Conservation (phyloP, 2,888 invertebrate species). For the Uropetala carovei region DNA sequence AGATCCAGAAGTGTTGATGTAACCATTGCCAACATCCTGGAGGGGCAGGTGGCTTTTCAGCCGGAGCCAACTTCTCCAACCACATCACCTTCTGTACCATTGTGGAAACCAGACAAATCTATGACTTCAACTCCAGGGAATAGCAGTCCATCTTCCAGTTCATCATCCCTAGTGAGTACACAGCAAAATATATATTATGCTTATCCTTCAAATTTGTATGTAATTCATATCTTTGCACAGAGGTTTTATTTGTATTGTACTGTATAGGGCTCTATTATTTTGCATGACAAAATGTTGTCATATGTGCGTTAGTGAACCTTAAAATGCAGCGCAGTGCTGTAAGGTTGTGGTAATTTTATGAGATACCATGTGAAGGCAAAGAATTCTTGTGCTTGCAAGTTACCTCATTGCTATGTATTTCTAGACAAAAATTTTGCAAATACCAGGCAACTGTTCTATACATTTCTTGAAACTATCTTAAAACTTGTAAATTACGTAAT, state of each 20-base stretch:
- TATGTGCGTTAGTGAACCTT: no score
- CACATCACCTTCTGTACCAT: conserved; percentile 66
- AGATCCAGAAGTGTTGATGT: conserved; percentile 86
- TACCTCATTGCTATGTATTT: no score
- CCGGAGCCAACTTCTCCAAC: conserved; percentile 73
- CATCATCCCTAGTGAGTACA: conserved; percentile 30
- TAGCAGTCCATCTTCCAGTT: conserved; percentile 37
- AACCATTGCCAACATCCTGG: conserved; percentile 88
- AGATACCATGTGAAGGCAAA: no score
- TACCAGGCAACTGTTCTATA: no score
- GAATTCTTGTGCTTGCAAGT: no score
- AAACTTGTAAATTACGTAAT: no score
- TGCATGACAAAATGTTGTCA: neutral
- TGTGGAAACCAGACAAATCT: conserved; percentile 67
- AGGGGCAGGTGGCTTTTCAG: conserved; percentile 83
- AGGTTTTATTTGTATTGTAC: neutral
- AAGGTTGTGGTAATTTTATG: no score
- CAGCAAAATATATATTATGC: neutral
- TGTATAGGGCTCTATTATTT: neutral
- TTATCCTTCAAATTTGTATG: neutral
- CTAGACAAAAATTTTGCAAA: no score
- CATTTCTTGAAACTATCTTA: no score
- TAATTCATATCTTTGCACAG: neutral
- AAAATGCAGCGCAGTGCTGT: no score
- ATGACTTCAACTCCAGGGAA: conserved; percentile 62